Conservation (phyloP, 2,888 invertebrate genomes). For the Cheilosia impressa region DNA sequence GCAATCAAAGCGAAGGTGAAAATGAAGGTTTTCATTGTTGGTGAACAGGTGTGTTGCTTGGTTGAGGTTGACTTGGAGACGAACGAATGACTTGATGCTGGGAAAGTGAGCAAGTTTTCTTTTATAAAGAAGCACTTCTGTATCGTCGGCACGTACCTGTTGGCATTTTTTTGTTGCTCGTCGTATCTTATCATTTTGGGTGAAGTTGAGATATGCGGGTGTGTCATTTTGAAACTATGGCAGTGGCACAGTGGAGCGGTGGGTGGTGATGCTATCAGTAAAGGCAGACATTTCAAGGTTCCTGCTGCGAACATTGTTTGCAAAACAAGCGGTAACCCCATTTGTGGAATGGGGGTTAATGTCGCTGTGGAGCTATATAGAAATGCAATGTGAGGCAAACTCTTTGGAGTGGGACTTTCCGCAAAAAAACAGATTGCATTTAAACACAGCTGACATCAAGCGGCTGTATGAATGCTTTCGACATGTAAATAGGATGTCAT, state of each 20-base stretch:
- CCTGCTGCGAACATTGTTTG: constrained; percentile 14
- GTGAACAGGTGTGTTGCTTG: not conserved
- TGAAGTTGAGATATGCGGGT: constrained; percentile 48
- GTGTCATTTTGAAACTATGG: constrained; percentile 19
- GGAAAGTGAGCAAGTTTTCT: constrained; percentile 41
- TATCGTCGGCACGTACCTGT: constrained; percentile 2
- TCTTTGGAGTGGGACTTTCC: too few relatives aligned
- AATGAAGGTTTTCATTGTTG: constrained; percentile 63
- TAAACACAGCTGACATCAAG: too few relatives aligned
- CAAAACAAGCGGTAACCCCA: constrained; percentile 8
- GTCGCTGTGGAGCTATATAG: not conserved
- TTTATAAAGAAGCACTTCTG: constrained; percentile 46
- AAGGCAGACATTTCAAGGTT: constrained; percentile 39
- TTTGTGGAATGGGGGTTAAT: not conserved
- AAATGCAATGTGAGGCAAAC: not conserved
- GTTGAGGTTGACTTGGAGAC: not conserved
- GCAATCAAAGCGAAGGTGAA: constrained; percentile 64
- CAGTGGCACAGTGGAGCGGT: constrained; percentile 43
- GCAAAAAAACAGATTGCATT: too few relatives aligned
- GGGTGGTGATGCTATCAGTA: constrained; percentile 32
- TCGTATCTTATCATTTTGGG: constrained; percentile 36
- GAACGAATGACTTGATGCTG: constrained; percentile 54
- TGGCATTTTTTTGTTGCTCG: not conserved
- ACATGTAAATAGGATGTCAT: too few relatives aligned
- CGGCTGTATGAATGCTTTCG: too few relatives aligned